Conservation (phyloP, 2,888 invertebrate species). For the Nomada flava region DNA sequence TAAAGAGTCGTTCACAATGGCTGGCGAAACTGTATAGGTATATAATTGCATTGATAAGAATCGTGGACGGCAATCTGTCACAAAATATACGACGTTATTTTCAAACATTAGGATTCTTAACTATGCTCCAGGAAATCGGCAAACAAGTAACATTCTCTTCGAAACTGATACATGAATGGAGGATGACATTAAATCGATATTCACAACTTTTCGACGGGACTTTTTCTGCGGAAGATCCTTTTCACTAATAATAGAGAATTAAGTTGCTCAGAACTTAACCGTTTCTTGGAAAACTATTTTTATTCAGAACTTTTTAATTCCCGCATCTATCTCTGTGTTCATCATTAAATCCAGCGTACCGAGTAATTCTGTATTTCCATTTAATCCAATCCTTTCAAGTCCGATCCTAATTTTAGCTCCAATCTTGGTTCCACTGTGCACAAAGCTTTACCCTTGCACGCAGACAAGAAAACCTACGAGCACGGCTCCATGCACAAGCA, state of each 20-base stretch:
- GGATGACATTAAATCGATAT: not conserved
- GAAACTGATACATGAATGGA: not conserved
- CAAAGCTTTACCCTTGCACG: constrained; percentile 24
- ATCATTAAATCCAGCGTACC: not conserved
- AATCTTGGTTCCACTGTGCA: constrained; percentile 12
- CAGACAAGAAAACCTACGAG: constrained; percentile 9
- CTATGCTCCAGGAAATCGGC: not conserved
- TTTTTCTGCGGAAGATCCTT: not conserved
- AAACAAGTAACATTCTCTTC: not conserved
- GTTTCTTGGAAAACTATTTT: not conserved
- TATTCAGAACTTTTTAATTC: not conserved
- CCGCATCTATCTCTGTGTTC: not conserved
- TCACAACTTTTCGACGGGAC: not conserved
- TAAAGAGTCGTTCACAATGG: constrained; percentile 41
- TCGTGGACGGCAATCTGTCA: not conserved
- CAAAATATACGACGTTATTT: not conserved
- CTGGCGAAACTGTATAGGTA: not conserved
- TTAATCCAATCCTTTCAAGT: not conserved
- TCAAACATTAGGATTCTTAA: not conserved
- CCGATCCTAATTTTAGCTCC: not conserved
- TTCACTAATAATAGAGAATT: not conserved
- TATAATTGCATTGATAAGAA: not conserved
- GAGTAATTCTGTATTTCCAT: not conserved
- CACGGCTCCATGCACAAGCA: not conserved
- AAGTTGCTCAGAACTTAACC: not conserved